These are phyloP conservation scores for Papilio glaucus DNA, from an alignment of 1,140 invertebrate species.

Conservation along the genomic window DNA sequence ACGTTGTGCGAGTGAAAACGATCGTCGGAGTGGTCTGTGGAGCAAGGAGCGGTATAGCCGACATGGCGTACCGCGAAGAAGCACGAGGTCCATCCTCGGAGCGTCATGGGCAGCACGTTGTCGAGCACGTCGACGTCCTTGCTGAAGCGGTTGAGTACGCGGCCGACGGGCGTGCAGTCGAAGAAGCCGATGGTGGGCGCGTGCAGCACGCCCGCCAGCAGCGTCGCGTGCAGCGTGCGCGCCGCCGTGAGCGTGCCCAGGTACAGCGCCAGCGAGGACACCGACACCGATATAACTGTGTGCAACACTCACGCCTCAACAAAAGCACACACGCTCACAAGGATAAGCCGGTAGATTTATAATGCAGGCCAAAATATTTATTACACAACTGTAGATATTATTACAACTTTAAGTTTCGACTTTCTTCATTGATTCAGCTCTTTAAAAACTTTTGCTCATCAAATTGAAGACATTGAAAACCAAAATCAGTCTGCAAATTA, in stretches of 20 bases:
- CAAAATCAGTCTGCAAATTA: too few relatives aligned
- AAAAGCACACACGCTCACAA: neutral
- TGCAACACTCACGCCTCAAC: conserved; percentile 55
- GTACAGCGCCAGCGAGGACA: conserved; percentile 87
- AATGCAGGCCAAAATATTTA: too few relatives aligned
- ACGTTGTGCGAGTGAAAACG: too few relatives aligned
- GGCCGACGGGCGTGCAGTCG: conserved; percentile 93
- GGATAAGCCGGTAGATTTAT: too few relatives aligned
- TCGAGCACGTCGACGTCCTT: conserved; percentile 93
- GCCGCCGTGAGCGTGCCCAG: conserved; percentile 89
- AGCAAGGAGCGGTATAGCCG: neutral
- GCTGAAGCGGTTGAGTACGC: conserved; percentile 93
- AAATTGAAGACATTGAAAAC: too few relatives aligned
- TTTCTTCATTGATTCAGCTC: too few relatives aligned
- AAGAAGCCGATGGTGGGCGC: conserved; percentile 91
- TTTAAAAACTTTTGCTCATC: too few relatives aligned
- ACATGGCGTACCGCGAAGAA: conserved; percentile 86
- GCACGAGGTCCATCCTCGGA: conserved; percentile 88
- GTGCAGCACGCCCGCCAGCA: conserved; percentile 88
- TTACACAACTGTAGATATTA: too few relatives aligned
- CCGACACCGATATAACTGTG: conserved; percentile 88
- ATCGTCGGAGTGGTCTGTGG: neutral
- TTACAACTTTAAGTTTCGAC: too few relatives aligned
- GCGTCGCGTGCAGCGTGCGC: conserved; percentile 85
- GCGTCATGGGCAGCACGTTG: conserved; percentile 88